phyloP scores from a whole-genome alignment of 2,113 vertebrate species.

The Alouatta palliata region DNA sequence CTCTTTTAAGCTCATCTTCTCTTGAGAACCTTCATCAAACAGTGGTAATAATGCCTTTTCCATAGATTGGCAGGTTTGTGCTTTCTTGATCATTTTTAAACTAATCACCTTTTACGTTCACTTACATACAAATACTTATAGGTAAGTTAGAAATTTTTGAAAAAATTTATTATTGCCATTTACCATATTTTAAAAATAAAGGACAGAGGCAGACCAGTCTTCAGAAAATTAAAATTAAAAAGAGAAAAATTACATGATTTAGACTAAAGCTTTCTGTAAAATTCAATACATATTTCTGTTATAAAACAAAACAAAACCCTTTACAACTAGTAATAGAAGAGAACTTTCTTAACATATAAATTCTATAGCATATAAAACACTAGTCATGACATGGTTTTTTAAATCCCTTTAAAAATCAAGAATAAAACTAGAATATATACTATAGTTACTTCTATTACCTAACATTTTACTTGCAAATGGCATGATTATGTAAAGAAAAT shows the following conservation, averaged over 20 bases:
- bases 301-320: slow-evolving; percentile 10
- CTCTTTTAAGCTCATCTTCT: neutral
- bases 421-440: slow-evolving; percentile 36
- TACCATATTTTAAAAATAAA: neutral
- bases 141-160: neutral
- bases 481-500: neutral
- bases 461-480: neutral
- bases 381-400: neutral
- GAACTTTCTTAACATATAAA: slow-evolving; percentile 35
- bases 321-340: neutral
- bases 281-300: neutral
- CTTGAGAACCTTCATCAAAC: neutral
- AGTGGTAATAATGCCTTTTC: neutral
- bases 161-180: neutral
- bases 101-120: neutral
- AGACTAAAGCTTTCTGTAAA: neutral
- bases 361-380: neutral
- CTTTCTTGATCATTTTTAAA: slow-evolving; percentile 42
- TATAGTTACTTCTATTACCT: neutral
- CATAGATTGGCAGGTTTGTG: neutral
- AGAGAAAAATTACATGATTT: neutral
- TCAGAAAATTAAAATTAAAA: neutral
- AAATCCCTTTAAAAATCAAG: slow-evolving; percentile 6
- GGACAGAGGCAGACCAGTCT: neutral
- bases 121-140: neutral